Conservation (phyloP, 1,140 invertebrate genomes). For the Pogonomyrmex barbatus region DNA sequence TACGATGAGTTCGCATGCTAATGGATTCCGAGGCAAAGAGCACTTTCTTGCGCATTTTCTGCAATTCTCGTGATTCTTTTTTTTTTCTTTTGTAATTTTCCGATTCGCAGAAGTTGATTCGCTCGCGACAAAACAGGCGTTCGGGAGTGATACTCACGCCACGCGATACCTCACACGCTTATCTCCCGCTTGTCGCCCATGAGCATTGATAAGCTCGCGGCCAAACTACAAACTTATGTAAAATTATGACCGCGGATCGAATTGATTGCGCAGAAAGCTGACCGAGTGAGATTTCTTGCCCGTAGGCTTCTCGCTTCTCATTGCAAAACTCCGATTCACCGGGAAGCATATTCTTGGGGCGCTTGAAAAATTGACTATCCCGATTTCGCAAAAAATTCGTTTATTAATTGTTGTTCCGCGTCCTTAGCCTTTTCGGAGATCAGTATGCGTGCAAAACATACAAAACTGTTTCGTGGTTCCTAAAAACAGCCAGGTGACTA, state of each 20-base stretch:
- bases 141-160: background rate
- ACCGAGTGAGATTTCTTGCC: background rate
- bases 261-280: slow-evolving; percentile 25
- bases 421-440: background rate
- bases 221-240: slow-evolving; percentile 15
- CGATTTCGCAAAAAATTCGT: background rate
- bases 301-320: background rate
- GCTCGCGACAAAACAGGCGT: background rate
- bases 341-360: background rate
- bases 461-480: background rate
- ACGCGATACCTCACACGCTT: slow-evolving; percentile 34
- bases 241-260: slow-evolving; percentile 10
- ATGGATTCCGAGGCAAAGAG: background rate
- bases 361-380: background rate
- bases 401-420: background rate
- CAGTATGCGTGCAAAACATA: background rate
- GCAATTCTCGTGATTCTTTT: background rate
- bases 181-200: slow-evolving; percentile 27
- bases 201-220: slow-evolving; percentile 34
- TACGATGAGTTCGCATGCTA: background rate
- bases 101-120: background rate
- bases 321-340: background rate
- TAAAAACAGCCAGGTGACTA: background rate
- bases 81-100: background rate
- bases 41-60: background rate